Evolutionary conservation across 2,113 vertebrate species (phyloP).

Genomic region (Pluvialis apricaria): DNA sequence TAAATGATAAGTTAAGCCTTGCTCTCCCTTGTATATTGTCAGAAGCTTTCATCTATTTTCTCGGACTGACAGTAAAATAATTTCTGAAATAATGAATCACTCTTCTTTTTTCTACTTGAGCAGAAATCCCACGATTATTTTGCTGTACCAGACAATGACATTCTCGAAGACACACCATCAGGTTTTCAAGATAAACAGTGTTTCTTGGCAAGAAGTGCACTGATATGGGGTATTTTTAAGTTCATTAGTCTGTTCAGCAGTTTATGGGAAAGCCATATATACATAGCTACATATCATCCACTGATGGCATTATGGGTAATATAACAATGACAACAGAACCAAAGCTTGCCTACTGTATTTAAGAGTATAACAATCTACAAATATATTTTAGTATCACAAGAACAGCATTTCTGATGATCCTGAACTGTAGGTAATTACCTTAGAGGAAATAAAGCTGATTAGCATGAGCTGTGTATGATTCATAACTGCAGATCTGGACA

Average conservation of each 20-base stretch:
- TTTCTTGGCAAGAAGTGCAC: conserved; percentile 35
- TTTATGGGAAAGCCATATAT: neutral
- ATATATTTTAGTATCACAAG: neutral
- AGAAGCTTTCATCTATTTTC: conserved; percentile 69
- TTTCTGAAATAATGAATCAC: conserved; percentile 74
- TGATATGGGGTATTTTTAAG: conserved; percentile 26
- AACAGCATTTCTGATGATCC: neutral
- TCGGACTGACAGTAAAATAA: conserved; percentile 63
- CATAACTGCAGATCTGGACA: conserved; percentile 4
- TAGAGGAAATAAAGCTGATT: conserved; percentile 14
- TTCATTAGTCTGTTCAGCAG: neutral
- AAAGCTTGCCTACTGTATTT: neutral
- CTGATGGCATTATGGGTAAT: neutral
- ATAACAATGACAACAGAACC: neutral
- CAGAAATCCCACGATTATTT: conserved; percentile 72
- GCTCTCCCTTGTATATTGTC: conserved; percentile 53
- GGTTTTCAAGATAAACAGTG: conserved; percentile 64
- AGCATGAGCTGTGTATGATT: neutral
- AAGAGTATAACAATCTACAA: neutral
- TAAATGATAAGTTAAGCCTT: conserved; percentile 64
- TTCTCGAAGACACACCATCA: conserved; percentile 62
- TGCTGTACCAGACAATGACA: conserved; percentile 64
- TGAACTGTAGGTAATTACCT: neutral
- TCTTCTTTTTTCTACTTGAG: conserved; percentile 64
- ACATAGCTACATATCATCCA: neutral